These are phyloP conservation scores for Gerris lacustris DNA, from an alignment of 2,888 invertebrate species.

Conservation along the genomic window DNA sequence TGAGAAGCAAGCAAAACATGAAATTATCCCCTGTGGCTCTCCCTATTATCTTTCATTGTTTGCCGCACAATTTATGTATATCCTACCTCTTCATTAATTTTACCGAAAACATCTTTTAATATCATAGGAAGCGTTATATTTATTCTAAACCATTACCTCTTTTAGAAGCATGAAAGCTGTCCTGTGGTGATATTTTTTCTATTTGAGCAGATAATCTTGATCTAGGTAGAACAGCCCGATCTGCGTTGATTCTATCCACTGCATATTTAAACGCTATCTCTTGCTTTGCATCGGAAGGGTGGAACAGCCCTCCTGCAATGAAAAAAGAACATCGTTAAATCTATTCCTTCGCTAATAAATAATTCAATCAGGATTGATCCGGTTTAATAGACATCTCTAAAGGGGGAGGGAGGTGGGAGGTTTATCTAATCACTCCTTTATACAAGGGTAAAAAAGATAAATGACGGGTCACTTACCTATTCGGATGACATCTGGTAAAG, in stretches of 20 bases:
- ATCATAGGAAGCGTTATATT: no score
- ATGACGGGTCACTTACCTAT: conserved; percentile 39
- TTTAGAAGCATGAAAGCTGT: conserved; percentile 88
- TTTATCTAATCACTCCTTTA: not conserved
- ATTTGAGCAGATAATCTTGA: conserved; percentile 82
- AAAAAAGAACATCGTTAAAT: conserved; percentile 6
- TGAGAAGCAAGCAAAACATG: no score
- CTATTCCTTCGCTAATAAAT: not conserved
- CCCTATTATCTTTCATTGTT: no score
- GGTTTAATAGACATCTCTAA: not conserved
- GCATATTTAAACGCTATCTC: conserved; percentile 87
- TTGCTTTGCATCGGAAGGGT: conserved; percentile 74
- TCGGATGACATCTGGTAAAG: conserved; percentile 45
- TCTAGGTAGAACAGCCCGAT: conserved; percentile 65
- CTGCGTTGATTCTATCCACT: conserved; percentile 77
- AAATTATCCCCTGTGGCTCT: no score
- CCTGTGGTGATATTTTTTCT: conserved; percentile 77
- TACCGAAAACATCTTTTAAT: no score
- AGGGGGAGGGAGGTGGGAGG: not conserved
- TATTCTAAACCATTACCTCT: conserved; percentile 49
- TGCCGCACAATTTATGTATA: no score
- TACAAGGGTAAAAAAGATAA: no score
- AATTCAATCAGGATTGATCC: not conserved
- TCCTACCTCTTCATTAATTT: no score
- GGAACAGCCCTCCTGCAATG: conserved; percentile 67